phyloP scores from a whole-genome alignment of 2,113 vertebrate species.

The Alectura lathami region DNA sequence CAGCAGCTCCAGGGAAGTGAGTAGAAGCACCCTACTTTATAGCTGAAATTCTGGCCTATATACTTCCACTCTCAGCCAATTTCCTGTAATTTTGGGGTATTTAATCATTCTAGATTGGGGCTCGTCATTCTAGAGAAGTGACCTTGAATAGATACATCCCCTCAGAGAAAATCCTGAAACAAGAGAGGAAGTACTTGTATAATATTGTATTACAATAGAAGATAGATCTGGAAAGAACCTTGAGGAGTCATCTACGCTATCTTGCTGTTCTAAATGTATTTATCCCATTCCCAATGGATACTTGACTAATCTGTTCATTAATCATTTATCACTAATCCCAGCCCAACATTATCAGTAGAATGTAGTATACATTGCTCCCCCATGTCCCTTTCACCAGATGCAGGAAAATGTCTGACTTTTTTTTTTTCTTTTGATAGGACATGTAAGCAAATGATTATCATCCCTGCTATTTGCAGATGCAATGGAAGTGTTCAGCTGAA shows the following conservation, averaged over 20 bases:
- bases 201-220: not conserved
- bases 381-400: not conserved
- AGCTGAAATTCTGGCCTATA: not conserved
- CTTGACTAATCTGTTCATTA: conserved; percentile 40
- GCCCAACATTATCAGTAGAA: conserved; percentile 25
- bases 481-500: conserved; percentile 36
- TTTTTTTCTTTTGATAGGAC: conserved; percentile 45
- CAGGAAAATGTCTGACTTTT: conserved; percentile 30
- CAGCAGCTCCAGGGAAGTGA: not conserved
- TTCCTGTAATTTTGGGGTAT: not conserved
- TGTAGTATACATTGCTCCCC: conserved; percentile 9
- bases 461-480: conserved; percentile 49
- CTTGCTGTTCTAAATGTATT: not conserved
- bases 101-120: not conserved
- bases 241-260: not conserved
- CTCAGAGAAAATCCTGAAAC: not conserved
- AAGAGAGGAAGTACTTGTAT: not conserved
- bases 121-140: not conserved
- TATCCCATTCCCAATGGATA: not conserved
- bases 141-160: not conserved
- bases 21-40: not conserved
- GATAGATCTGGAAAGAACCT: not conserved
- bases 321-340: conserved; percentile 34
- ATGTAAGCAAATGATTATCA: conserved; percentile 49
- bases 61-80: not conserved